Conservation (phyloP, 2,888 invertebrate species). For the Malthinus flaveolus region DNA sequence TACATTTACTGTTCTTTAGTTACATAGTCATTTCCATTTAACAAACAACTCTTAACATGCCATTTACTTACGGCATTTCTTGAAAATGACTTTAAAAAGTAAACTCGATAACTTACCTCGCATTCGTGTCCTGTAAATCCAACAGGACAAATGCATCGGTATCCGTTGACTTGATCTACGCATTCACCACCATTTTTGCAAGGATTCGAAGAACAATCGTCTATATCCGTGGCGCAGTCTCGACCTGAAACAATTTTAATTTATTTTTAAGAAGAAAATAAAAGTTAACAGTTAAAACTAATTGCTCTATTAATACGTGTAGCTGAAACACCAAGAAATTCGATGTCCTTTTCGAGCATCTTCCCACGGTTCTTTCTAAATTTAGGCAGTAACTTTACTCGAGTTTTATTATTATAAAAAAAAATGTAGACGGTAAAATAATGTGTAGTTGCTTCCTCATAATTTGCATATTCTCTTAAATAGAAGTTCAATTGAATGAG, state of each 20-base stretch:
- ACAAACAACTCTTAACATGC: too few species aligned
- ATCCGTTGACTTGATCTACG: conserved; percentile 81
- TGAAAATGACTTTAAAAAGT: neutral
- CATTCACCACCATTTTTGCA: conserved; percentile 92
- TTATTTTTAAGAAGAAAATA: neutral
- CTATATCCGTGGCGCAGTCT: conserved; percentile 83
- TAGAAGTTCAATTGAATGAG: too few species aligned
- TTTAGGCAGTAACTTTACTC: too few species aligned
- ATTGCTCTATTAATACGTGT: too few species aligned
- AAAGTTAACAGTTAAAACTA: conserved; percentile 1
- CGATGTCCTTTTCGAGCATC: too few species aligned
- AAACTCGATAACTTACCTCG: conserved; percentile 64
- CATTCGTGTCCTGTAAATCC: conserved; percentile 86
- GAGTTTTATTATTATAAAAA: too few species aligned
- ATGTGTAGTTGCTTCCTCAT: too few species aligned
- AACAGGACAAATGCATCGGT: conserved; percentile 87
- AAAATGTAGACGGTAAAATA: too few species aligned
- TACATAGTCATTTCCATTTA: neutral
- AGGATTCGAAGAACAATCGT: conserved; percentile 85
- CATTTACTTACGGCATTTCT: neutral
- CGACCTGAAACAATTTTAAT: conserved; percentile 57
- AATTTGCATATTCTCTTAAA: too few species aligned
- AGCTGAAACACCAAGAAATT: too few species aligned
- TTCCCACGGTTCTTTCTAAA: too few species aligned
- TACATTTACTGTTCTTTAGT: conserved; percentile 2